Base-by-base conservation (phyloP, 2,888 invertebrate species). In the Scaptomyza flava region DNA sequence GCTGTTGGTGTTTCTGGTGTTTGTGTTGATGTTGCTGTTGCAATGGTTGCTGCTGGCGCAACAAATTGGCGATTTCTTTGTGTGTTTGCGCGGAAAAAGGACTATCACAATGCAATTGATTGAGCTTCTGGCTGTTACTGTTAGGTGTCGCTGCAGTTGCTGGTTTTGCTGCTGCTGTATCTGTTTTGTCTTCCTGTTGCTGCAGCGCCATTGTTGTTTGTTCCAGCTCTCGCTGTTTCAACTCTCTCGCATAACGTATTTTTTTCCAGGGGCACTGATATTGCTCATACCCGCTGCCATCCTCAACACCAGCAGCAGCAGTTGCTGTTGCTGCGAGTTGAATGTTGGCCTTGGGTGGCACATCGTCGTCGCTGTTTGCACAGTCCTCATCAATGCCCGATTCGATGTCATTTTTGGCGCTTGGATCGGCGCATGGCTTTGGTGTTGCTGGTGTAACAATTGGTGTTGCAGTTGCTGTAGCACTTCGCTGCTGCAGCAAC, bases 231-330 rank as follows among this genome's bases (percentile, higher is more conserved):
- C 91, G 90, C 65, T 91, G 92, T 69, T 92, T 92, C 66, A 91
- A 89, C 77, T 92, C 92, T 27, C 92, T 85, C 33, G 92, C 92
- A 72, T 89, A 92, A 33, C 92, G 89, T 41, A 92, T 92, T 75
- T 92, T 92, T 78, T 92, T 92, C 92, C 92, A 92, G 45, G 92
- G 92, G 79, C 91, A 92, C 63, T 90, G 91, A 77, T 90, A 90
- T 48, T 91, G 87, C 72, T 91, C 91, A 59, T 87, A 90, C 45
- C 70, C 73, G n/a, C 41, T 52, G 27, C 60, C 38, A 27, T 64
- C 51, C n/a, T 33, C 63, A 5, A 7, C 60, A 46, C 9, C 46
- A 17, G 11, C 14, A 23, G 11, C 50, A 36, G 34, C 62, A 17
- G 68, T 61, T 52, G 79, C 41, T n/a, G 63, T n/a, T 38, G 38